phyloP scores from a whole-genome alignment of 2,797 vertebrate species.

The Sphenopsis melanotis region DNA sequence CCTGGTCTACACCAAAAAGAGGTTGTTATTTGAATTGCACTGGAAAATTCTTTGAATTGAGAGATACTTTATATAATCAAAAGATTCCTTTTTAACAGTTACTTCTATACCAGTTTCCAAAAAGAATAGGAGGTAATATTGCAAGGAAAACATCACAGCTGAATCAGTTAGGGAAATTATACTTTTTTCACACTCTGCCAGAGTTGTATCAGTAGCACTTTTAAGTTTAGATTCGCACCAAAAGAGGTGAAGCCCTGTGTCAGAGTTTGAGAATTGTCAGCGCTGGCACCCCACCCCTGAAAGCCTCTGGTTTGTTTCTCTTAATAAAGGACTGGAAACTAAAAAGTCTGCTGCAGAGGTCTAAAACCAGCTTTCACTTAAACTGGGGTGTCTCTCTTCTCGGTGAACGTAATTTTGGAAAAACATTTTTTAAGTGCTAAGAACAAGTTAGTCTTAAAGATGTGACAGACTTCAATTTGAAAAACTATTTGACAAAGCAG shows the following conservation, averaged over 20 bases:
- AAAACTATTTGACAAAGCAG: background rate
- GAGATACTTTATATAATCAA: constrained; percentile 36
- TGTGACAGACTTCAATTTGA: background rate
- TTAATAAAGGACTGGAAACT: background rate
- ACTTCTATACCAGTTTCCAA: constrained; percentile 11
- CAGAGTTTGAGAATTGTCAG: background rate
- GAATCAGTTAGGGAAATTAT: constrained; percentile 14
- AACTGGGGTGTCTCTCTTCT: background rate
- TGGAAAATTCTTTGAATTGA: constrained; percentile 43
- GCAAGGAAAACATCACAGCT: constrained; percentile 17
- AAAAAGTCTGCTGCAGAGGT: background rate
- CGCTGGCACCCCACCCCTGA: background rate
- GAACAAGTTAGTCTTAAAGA: background rate
- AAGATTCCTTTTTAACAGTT: constrained; percentile 32
- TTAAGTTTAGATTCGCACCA: background rate
- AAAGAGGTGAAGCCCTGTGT: background rate
- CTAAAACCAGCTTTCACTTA: constrained; percentile 3
- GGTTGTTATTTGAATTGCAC: constrained; percentile 42
- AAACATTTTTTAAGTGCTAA: constrained; percentile 8
- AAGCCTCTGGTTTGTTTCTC: background rate
- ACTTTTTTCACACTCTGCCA: background rate
- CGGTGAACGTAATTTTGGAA: background rate
- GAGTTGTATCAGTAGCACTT: background rate
- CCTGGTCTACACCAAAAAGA: constrained; percentile 17
- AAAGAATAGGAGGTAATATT: constrained; percentile 37